phyloP scores from a whole-genome alignment of 2,888 invertebrate species.

The Volucella zonaria region DNA sequence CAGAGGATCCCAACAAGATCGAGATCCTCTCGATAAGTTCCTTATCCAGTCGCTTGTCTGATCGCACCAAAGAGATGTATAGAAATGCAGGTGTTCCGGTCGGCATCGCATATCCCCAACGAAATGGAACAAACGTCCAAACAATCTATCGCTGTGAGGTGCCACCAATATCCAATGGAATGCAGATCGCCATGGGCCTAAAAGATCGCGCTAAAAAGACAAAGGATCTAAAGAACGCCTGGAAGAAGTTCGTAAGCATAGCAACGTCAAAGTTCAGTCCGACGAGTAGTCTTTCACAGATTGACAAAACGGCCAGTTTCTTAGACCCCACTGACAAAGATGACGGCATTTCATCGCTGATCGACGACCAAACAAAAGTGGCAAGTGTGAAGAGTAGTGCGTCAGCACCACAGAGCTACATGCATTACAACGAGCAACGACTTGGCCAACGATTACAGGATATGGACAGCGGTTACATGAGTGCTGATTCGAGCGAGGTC shows the following conservation, averaged over 20 bases:
- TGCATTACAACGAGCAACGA: slow-evolving; percentile 80
- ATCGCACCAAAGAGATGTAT: slow-evolving; percentile 81
- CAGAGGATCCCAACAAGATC: slow-evolving; percentile 79
- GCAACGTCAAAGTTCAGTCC: slow-evolving; percentile 82
- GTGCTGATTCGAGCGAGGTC: slow-evolving; percentile 89
- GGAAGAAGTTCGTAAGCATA: slow-evolving; percentile 82
- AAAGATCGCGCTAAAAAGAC: slow-evolving; percentile 82
- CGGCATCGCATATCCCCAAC: slow-evolving; percentile 81
- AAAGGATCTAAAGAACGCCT: slow-evolving; percentile 82
- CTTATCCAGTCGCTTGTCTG: slow-evolving; percentile 80
- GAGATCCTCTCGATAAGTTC: slow-evolving; percentile 81
- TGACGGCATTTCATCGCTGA: slow-evolving; percentile 81
- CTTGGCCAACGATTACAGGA: slow-evolving; percentile 83
- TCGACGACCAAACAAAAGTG: slow-evolving; percentile 78
- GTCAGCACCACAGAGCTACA: slow-evolving; percentile 77
- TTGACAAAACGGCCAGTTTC: slow-evolving; percentile 75
- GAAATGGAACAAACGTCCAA: slow-evolving; percentile 79
- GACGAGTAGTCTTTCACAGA: slow-evolving; percentile 80
- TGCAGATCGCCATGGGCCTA: slow-evolving; percentile 82
- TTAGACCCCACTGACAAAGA: slow-evolving; percentile 79
- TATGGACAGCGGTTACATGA: slow-evolving; percentile 92
- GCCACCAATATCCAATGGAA: slow-evolving; percentile 81
- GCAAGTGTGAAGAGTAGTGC: slow-evolving; percentile 78
- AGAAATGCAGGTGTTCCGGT: slow-evolving; percentile 81
- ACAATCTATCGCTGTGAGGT: slow-evolving; percentile 82